These are phyloP conservation scores for Pangasianodon hypophthalmus DNA, from an alignment of 2,113 vertebrate genomes.

Conservation along the genomic window DNA sequence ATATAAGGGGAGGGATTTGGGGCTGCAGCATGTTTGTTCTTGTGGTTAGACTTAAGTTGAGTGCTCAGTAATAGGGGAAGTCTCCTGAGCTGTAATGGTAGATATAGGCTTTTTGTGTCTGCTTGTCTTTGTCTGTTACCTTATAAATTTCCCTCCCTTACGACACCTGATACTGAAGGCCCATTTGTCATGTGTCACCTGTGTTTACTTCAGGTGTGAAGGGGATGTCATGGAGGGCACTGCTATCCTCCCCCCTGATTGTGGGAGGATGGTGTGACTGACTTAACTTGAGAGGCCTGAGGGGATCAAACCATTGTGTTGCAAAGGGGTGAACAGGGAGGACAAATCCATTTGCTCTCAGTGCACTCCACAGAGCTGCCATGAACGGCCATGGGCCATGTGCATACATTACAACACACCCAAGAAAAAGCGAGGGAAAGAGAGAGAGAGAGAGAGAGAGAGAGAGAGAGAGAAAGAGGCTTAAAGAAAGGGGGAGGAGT, in stretches of 20 bases:
- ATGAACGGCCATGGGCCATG: constrained; percentile 54
- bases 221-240: constrained; percentile 49
- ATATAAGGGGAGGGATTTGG: background rate
- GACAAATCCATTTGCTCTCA: constrained; percentile 41
- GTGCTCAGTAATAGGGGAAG: constrained; percentile 39
- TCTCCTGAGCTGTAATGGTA: constrained; percentile 49
- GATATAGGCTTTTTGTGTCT: constrained; percentile 58
- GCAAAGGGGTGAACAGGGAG: constrained; percentile 41
- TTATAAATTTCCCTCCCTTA: constrained; percentile 63
- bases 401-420: constrained; percentile 58
- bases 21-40: constrained; percentile 52
- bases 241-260: constrained; percentile 27
- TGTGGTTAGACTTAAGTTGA: constrained; percentile 53
- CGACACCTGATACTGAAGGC: constrained; percentile 65
- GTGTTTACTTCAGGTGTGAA: constrained; percentile 69
- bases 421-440: constrained; percentile 1
- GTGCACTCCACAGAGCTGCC: constrained; percentile 47
- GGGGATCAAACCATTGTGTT: constrained; percentile 45
- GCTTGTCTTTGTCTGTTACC: constrained; percentile 63
- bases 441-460: constrained; percentile 13
- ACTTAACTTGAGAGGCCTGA: constrained; percentile 48
- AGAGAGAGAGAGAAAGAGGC: background rate
- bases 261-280: constrained; percentile 56
- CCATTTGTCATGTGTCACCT: constrained; percentile 74
- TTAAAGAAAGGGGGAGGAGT: constrained; percentile 24